Base-by-base conservation (phyloP, 2,888 invertebrate species). In the Lasioglossum calceatum region DNA sequence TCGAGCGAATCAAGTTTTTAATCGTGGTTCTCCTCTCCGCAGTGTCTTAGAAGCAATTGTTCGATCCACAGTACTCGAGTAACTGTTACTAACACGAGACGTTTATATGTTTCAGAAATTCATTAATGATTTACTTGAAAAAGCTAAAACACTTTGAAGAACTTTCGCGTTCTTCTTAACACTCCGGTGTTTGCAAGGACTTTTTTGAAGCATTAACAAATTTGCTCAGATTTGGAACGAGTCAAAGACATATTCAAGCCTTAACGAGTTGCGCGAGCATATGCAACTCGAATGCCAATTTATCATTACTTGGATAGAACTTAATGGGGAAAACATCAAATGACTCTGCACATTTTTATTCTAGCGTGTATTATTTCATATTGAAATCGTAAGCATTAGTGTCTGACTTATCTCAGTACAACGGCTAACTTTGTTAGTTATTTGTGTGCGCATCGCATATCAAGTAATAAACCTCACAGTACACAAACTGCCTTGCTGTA, bases 61-160 rank as follows among this genome's bases (percentile, higher is more conserved):
- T 23, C 16, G 4, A 23, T 19, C 44, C 5, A 47, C n/a, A 42
- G 58, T n/a, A 10, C 3, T 54, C 12, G 2, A n/a, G 44, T n/a
- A 73, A 67, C 54, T 71, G 84, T 84, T 39, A 84, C 76, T 85
- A 84, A 73, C 85, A 16, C 32, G 32, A 32, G 27, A 61, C 92
- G 93, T 87, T 82, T 87, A 42, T 87, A 79, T 94, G 93, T 92
- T 97, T 85, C 96, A 98, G 98, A 98, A 98, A 97, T 98, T 98
- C 96, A 98, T 98, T 95, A 98, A 98, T 95, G 98, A 98, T 96
- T 96, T 98, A 95, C 96, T 98, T 95, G 98, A 98, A 95, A 98
- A 98, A 95, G 98, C 98, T 95, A 98, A 98, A 96, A 98, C 98
- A 95, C 97, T 98, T 95, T 98, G 97, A 97, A 95, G 91, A 88